phyloP scores from a whole-genome alignment of 2,113 vertebrate species.

The Lepus europaeus region DNA sequence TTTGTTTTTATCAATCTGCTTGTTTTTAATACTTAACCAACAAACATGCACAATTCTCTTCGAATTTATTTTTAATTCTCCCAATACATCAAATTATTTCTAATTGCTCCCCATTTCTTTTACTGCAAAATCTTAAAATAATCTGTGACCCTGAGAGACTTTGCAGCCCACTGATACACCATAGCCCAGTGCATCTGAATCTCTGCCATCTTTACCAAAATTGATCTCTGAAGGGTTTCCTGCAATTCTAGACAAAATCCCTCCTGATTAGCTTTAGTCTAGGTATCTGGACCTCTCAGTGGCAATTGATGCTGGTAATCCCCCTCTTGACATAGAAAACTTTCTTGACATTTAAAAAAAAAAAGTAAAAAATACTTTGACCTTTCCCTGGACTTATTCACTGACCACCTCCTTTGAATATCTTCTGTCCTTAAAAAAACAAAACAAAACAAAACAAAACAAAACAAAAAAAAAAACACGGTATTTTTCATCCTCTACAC shows the following conservation, averaged over 20 bases:
- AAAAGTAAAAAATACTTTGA: neutral
- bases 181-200: accelerated
- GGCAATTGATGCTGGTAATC: neutral
- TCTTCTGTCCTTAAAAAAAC: neutral
- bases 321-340: neutral
- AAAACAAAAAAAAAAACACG: too few relatives aligned
- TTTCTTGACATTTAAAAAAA: neutral
- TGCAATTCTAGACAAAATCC: neutral
- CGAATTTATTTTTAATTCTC: neutral
- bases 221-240: neutral
- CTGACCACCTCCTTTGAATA: neutral
- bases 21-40: neutral
- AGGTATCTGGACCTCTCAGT: neutral
- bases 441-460: too few relatives aligned
- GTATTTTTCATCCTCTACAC: neutral
- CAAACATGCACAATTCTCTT: neutral
- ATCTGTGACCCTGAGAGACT: neutral
- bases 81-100: neutral
- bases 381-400: neutral
- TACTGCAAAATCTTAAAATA: neutral
- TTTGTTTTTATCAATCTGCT: neutral
- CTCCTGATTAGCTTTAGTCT: neutral
- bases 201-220: neutral
- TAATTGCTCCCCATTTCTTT: neutral
- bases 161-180: neutral